Base-by-base conservation (phyloP, 2,797 vertebrate species). In the Clarias laeviceps region DNA sequence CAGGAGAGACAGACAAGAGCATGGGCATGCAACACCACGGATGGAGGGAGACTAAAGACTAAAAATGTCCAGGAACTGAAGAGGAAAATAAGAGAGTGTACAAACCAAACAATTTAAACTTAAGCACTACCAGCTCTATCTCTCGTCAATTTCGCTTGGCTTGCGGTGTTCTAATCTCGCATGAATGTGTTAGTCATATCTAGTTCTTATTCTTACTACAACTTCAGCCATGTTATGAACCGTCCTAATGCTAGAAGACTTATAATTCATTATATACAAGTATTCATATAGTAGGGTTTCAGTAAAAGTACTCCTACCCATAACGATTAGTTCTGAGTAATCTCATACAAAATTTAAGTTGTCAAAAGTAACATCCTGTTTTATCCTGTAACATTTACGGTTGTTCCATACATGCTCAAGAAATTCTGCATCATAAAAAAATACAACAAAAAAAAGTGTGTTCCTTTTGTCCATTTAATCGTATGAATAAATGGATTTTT, bases 1-100 rank as follows among this genome's bases (percentile, higher is more conserved):
- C 90, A 89, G 85, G 86, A 83, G 59, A 86, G 91, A 88, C 83
- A 37, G 73, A 91, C 90, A 27, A 92, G 90, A 91, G 91, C 91
- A 92, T 87, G 91, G 85, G 86, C 93, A 93, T 95, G 94, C 92
- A 93, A 91, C 87, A 92, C 91, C 92, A 92, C 88, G 89, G 85
- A 87, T 82, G 87, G 37, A 45, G 64, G 78, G 62, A 76, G 68
- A 68, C 20, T 72, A 32, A 77, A n/a, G n/a, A 40, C 69, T 45
- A 62, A 72, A 72, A 17, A 70, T 22, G 45, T 69, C 34, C 65
- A 69, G 66, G 22, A 82, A 70, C 54, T 4, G 22, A 70, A 62
- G 15, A 73, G 56, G 69, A 69, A 84, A 84, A 3, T 29, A 65
- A n/a, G 20, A n/a, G 20, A 66, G 18, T 24, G 57, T 37, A 79